These are phyloP conservation scores for Mormyrops attenuatus DNA, from an alignment of 2,797 vertebrate genomes.

Conservation along the genomic window DNA sequence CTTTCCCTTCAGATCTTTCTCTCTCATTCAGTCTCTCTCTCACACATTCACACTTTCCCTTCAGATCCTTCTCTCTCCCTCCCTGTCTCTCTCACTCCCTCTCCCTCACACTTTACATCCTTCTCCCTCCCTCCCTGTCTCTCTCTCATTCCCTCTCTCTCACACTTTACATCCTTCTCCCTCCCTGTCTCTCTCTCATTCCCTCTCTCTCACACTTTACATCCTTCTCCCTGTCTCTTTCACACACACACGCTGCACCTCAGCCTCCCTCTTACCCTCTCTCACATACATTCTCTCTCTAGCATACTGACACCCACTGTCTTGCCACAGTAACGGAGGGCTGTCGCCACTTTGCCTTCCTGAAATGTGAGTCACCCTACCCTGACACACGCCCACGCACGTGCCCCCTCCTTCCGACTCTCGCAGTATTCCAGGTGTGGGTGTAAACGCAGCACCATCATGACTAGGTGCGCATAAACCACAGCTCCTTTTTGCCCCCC, in stretches of 20 bases:
- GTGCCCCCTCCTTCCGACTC: slow-evolving; percentile 23
- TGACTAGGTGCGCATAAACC: slow-evolving; percentile 1
- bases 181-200: background rate
- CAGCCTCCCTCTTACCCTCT: background rate
- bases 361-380: slow-evolving; percentile 41
- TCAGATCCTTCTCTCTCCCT: background rate
- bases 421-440: slow-evolving; percentile 35
- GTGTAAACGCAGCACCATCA: slow-evolving; percentile 31
- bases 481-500: slow-evolving; percentile 14
- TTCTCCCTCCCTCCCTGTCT: background rate
- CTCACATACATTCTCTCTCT: background rate
- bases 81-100: background rate
- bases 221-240: background rate
- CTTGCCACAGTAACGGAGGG: background rate
- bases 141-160: background rate
- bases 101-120: background rate
- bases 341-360: slow-evolving; percentile 20
- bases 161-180: background rate
- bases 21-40: background rate
- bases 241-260: background rate
- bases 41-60: background rate
- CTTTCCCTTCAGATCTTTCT: background rate
- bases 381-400: slow-evolving; percentile 31
- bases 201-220: background rate
- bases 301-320: background rate